Conservation (phyloP, 2,797 vertebrate species). For the Gastrophryne carolinensis region DNA sequence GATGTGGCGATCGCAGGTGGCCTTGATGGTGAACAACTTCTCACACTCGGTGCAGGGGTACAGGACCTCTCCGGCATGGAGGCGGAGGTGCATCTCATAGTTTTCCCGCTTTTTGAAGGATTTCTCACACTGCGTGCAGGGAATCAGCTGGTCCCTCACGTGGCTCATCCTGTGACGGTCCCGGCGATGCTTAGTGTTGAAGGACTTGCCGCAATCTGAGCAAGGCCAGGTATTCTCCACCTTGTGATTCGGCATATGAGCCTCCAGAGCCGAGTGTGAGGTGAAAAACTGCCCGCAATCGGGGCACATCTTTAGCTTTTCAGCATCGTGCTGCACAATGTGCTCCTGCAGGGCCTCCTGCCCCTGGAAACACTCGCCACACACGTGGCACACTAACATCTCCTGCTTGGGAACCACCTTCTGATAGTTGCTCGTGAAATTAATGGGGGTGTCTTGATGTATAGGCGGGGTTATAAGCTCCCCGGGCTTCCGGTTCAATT, state of each 20-base stretch:
- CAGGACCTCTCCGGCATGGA: slow-evolving; percentile 5
- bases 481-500: not conserved
- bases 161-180: not conserved
- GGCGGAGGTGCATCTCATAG: slow-evolving; percentile 7
- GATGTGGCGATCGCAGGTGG: slow-evolving; percentile 5
- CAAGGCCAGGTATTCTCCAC: not conserved
- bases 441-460: not conserved
- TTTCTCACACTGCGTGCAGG: not conserved
- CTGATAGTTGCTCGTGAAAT: not conserved
- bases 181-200: not conserved
- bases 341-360: not conserved
- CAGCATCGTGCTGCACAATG: not conserved
- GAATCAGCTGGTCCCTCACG: not conserved
- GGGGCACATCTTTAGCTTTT: not conserved
- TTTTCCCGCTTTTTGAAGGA: not conserved
- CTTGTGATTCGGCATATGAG: not conserved
- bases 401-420: not conserved
- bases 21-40: not conserved
- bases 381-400: not conserved
- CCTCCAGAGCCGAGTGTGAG: not conserved
- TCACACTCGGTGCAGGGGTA: not conserved
- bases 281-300: not conserved
- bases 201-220: not conserved
- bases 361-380: not conserved
- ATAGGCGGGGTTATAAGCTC: not conserved